Conservation (phyloP, 2,888 invertebrate genomes). For the Synergus laeviventris region DNA sequence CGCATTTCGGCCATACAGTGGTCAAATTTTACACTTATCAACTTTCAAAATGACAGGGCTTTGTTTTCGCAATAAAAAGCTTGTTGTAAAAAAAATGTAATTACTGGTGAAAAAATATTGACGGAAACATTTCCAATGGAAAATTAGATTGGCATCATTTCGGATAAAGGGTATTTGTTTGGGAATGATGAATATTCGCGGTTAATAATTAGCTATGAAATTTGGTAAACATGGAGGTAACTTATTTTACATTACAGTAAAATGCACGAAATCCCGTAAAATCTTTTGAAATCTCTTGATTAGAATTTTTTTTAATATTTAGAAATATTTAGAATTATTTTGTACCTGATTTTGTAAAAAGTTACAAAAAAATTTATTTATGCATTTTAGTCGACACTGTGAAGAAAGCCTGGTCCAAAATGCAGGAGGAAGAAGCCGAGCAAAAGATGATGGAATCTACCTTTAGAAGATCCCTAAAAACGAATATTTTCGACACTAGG, state of each 20-base stretch:
- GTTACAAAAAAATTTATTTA: not conserved
- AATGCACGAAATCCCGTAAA: no score
- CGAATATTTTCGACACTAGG: not conserved
- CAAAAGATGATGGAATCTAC: not conserved
- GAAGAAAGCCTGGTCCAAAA: constrained; percentile 55
- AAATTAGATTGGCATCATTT: not conserved
- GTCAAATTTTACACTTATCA: constrained; percentile 22
- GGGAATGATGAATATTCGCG: not conserved
- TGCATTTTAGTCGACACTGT: constrained; percentile 47
- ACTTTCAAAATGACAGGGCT: not conserved
- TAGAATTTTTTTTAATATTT: no score
- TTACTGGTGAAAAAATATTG: not conserved
- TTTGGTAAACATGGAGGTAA: no score
- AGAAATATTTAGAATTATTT: no score
- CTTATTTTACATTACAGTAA: no score
- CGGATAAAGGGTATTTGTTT: not conserved
- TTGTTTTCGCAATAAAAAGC: constrained; percentile 8
- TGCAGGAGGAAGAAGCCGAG: constrained; percentile 47
- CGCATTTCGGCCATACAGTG: constrained; percentile 1
- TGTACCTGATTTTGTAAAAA: no score
- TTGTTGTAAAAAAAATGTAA: constrained; percentile 7
- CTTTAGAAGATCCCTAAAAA: not conserved
- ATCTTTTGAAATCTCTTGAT: no score
- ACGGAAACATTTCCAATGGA: not conserved
- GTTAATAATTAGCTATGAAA: no score